These are phyloP conservation scores for Pseudoatta argentina DNA, from an alignment of 1,140 invertebrate genomes.

Conservation along the genomic window DNA sequence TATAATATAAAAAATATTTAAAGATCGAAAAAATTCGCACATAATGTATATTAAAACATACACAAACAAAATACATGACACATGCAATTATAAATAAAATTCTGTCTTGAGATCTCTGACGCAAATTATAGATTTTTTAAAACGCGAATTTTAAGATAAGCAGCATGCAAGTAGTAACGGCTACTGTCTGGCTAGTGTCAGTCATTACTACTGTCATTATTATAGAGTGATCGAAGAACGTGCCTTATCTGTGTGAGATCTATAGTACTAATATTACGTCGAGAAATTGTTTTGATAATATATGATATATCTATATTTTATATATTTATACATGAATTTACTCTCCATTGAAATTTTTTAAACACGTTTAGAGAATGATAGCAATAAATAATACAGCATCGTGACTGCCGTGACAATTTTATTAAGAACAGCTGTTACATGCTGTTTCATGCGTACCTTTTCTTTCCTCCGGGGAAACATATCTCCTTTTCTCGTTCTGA, in stretches of 20 bases:
- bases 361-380: not conserved
- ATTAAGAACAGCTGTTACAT: not conserved
- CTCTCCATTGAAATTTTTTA: not conserved
- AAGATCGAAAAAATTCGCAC: not conserved
- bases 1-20: not conserved
- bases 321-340: not conserved
- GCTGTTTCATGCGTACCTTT: not conserved
- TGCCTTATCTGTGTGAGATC: not conserved
- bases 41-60: not conserved
- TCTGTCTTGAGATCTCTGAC: not conserved
- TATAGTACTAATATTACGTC: not conserved
- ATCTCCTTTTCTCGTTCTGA: not conserved
- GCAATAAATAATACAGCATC: slow-evolving; percentile 4
- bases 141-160: not conserved
- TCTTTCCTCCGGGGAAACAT: not conserved
- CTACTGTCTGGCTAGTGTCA: not conserved
- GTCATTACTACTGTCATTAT: slow-evolving; percentile 5
- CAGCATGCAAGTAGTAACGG: not conserved
- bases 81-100: not conserved
- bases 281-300: not conserved
- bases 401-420: not conserved
- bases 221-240: not conserved
- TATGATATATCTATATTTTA: not conserved
- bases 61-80: not conserved
- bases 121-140: not conserved